phyloP scores from a whole-genome alignment of 2,888 invertebrate genomes.

The Crossocerus cetratus region DNA sequence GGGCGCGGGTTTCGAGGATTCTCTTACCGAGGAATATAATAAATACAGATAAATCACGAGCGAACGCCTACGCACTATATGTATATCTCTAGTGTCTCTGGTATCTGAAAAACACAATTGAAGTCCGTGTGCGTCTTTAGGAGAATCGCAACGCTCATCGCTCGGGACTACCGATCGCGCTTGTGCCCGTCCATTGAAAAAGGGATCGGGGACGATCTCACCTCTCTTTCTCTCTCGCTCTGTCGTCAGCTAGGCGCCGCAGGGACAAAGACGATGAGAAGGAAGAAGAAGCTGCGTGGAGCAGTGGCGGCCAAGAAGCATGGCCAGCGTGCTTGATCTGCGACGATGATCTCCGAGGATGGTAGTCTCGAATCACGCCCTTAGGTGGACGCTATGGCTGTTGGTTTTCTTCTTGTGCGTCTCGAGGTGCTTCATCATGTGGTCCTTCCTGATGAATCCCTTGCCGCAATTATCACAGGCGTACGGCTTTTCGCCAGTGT shows the following conservation, averaged over 20 bases:
- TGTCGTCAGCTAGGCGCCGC: too few relatives aligned
- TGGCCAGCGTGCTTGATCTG: neutral
- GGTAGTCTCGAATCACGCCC: constrained; percentile 61
- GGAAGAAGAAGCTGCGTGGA: neutral
- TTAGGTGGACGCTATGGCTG: constrained; percentile 68
- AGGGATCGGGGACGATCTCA: constrained; percentile 23
- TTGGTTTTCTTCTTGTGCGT: constrained; percentile 85
- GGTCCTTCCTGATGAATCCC: constrained; percentile 93
- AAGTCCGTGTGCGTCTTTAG: too few relatives aligned
- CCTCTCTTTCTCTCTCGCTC: constrained; percentile 13
- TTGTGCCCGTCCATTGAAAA: too few relatives aligned
- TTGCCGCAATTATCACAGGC: constrained; percentile 89
- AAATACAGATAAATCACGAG: constrained; percentile 42
- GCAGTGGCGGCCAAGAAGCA: constrained; percentile 4
- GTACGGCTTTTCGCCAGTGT: constrained; percentile 91
- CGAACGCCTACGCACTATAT: constrained; percentile 18
- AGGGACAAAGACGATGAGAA: too few relatives aligned
- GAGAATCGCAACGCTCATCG: neutral
- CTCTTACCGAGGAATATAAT: constrained; percentile 38
- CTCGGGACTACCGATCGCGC: too few relatives aligned
- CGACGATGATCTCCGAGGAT: constrained; percentile 3
- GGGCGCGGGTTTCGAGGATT: neutral
- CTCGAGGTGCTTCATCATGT: constrained; percentile 92
- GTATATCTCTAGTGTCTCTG: constrained; percentile 27
- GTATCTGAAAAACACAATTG: constrained; percentile 1